A percentile compares a stretch with the other conserved stretches of the same genome.
Conservation (phyloP, 1,140 invertebrate species). For the Mylabris phalerata region DNA sequence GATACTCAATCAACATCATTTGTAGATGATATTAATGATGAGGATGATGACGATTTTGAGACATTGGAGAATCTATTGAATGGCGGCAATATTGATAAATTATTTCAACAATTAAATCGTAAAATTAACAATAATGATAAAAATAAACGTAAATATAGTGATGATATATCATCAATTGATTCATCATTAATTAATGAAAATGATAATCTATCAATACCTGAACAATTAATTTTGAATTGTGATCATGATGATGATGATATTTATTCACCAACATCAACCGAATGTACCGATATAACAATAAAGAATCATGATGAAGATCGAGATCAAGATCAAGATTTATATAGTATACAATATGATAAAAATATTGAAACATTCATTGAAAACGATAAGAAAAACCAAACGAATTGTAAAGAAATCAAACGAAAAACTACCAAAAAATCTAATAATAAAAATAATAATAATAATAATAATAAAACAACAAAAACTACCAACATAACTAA, state of each 20-base stretch:
- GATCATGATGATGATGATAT: slow-evolving; percentile 19
- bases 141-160: slow-evolving; percentile 26
- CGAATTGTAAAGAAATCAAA: neutral
- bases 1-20: slow-evolving; percentile 24
- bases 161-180: slow-evolving; percentile 36
- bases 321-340: slow-evolving; percentile 24
- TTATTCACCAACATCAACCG: slow-evolving; percentile 25
- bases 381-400: too few species aligned
- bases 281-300: slow-evolving; percentile 22
- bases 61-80: slow-evolving; percentile 37
- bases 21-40: too few species aligned
- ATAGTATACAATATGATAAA: slow-evolving; percentile 16
- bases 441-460: slow-evolving; percentile 6
- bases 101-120: neutral
- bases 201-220: slow-evolving; percentile 40
- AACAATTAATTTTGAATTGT: slow-evolving; percentile 18
- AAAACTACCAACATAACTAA: too few species aligned
- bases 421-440: neutral
- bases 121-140: neutral
- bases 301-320: slow-evolving; percentile 16
- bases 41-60: slow-evolving; percentile 36
- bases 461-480: neutral
- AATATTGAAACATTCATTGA: neutral
- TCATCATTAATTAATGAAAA: slow-evolving; percentile 37
- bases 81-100: slow-evolving; percentile 18